Evolutionary conservation across 2,797 vertebrate species (phyloP), one percentile per base, ranked within the genome.

Genomic region (Ficedula albicollis): DNA sequence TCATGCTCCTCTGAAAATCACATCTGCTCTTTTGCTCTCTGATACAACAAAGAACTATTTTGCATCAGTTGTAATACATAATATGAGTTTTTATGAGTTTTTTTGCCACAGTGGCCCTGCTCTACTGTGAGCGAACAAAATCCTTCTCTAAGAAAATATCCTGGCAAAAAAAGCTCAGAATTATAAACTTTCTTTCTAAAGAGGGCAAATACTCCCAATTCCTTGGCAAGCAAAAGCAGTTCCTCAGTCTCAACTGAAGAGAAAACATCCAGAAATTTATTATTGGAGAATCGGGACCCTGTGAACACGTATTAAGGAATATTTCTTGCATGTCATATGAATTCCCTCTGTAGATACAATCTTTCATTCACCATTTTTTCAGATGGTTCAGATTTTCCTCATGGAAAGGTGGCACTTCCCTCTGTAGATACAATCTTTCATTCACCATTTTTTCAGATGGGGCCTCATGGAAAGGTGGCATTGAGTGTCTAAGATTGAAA

Each of bases 251-350:
- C 30, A 72, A 1, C 2, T 30, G 44, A 63, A 86, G 23, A 88
- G 25, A 80, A 94, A 84, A 70, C 6, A 5, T 16, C 14, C 54
- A 27, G 19, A 83, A 64, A 72, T n/a, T 11, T 52, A 29, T 55
- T 80, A n/a, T 6, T 55, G 10, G 41, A 68, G 32, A 55, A 55
- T 17, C 4, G 9, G 7, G 26, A 80, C 41, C 9, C 14, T 81
- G 23, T 16, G 7, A 34, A 62, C 0, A 0, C 1, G 1, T 12
- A 15, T 55, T 72, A 60, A 68, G 46, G 34, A 48, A 13, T 3
- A 5, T 66, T 60, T 15, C 5, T 19, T 56, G 15, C 9, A 38
- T 43, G 6, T 6, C 25, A 15, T n/a, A n/a, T 26, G 22, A 30
- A 43, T 66, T 73, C 10, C 20, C 9, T 77, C 29, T 13, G 3